Evolutionary conservation across 2,113 vertebrate genomes (phyloP).

Genomic region (Bostrychus sinensis): DNA sequence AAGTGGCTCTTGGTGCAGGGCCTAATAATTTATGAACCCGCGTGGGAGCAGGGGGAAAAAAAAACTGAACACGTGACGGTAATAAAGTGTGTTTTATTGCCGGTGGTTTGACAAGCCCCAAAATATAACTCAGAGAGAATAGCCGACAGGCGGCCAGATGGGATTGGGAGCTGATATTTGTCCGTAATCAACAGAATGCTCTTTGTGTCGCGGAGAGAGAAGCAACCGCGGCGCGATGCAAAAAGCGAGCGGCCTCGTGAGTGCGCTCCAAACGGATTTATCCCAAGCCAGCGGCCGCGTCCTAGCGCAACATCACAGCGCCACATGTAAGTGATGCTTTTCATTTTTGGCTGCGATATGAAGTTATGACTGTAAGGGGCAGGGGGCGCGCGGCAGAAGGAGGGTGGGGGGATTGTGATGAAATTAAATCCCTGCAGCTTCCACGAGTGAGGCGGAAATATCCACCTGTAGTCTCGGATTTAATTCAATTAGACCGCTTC

Average conservation of each 20-base stretch:
- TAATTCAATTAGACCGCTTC: conserved; percentile 24
- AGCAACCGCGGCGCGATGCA: background rate
- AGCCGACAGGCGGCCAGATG: conserved; percentile 72
- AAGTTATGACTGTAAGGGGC: conserved; percentile 43
- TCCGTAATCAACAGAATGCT: conserved; percentile 66
- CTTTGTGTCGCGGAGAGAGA: conserved; percentile 41
- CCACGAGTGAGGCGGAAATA: conserved; percentile 16
- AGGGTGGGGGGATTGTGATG: conserved; percentile 1
- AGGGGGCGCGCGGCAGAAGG: conserved; percentile 1
- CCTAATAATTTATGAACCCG: conserved; percentile 75
- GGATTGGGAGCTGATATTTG: conserved; percentile 61
- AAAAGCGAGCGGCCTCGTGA: background rate
- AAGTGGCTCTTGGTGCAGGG: conserved; percentile 51
- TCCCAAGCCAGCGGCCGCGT: background rate
- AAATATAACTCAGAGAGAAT: conserved; percentile 75
- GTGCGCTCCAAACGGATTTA: conserved; percentile 25
- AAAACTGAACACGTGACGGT: conserved; percentile 71
- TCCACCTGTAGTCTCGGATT: conserved; percentile 55
- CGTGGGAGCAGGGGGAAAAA: conserved; percentile 50
- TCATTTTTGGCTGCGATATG: conserved; percentile 68
- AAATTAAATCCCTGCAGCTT: conserved; percentile 21
- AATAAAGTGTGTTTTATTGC: conserved; percentile 81
- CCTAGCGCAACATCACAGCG: conserved; percentile 51
- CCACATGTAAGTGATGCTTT: conserved; percentile 57
- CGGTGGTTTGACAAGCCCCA: conserved; percentile 71